Percentiles rank a stretch among this genome's conserved stretches.
Evolutionary conservation across 1,140 invertebrate genomes (phyloP).

Genomic region (Pogonognathellus flavescens): DNA sequence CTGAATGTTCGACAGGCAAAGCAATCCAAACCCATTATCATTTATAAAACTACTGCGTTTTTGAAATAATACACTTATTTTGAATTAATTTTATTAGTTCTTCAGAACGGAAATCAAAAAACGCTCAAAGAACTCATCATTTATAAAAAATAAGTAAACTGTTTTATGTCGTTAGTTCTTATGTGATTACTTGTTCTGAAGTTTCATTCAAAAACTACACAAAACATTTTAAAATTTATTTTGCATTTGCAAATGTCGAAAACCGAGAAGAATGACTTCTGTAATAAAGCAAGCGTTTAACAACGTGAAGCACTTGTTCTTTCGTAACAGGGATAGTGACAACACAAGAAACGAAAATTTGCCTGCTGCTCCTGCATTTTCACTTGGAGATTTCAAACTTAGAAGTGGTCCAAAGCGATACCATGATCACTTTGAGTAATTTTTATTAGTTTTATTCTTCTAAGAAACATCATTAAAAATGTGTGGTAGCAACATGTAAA

Average conservation of each 20-base stretch:
- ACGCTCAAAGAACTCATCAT: too few species aligned
- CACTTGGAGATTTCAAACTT: neutral
- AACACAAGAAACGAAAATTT: neutral
- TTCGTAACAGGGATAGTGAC: neutral
- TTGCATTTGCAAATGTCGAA: neutral
- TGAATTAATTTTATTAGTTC: too few species aligned
- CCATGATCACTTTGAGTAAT: neutral
- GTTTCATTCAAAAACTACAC: too few species aligned
- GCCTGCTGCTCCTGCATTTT: neutral
- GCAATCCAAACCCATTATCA: too few species aligned
- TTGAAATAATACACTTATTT: too few species aligned
- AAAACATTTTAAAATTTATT: too few species aligned
- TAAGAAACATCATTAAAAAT: neutral
- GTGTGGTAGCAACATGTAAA: neutral
- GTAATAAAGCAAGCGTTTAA: slow-evolving; percentile 7
- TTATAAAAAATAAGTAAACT: too few species aligned
- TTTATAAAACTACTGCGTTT: too few species aligned
- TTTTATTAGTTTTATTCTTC: neutral
- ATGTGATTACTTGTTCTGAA: too few species aligned
- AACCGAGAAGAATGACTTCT: neutral
- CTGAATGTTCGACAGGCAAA: too few species aligned
- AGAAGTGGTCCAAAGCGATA: neutral
- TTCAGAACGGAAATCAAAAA: too few species aligned
- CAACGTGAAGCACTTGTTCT: slow-evolving; percentile 4
- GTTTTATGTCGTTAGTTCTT: too few species aligned